These are phyloP conservation scores for Pseudomyrmex cubaensis DNA, from an alignment of 1,140 invertebrate genomes.

Conservation along the genomic window DNA sequence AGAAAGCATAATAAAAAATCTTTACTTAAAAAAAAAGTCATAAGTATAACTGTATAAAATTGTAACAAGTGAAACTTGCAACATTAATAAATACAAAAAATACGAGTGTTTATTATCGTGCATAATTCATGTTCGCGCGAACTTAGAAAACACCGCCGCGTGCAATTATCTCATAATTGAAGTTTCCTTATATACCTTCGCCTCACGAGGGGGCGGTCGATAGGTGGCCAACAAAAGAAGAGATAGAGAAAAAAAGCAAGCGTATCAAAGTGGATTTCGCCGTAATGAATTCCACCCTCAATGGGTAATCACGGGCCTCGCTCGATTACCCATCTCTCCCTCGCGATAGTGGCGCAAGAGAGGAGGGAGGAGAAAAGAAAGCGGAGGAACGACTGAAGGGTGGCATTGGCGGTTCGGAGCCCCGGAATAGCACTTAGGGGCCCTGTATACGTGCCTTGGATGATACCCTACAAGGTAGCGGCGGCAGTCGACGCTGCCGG, in stretches of 20 bases:
- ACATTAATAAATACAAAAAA: not conserved
- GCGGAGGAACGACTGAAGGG: slow-evolving; percentile 56
- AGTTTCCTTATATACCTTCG: slow-evolving; percentile 40
- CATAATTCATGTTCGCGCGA: not conserved
- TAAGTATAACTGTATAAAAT: no score
- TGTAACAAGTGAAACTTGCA: no score
- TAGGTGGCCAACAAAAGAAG: not conserved
- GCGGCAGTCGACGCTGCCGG: slow-evolving; percentile 71
- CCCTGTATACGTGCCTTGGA: slow-evolving; percentile 74
- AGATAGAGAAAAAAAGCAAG: not conserved
- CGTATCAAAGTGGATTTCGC: slow-evolving; percentile 74
- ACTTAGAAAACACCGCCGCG: not conserved
- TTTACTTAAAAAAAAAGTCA: no score
- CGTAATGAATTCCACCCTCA: slow-evolving; percentile 81
- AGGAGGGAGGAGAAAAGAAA: slow-evolving; percentile 21
- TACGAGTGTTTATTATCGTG: not conserved
- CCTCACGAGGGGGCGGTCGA: not conserved
- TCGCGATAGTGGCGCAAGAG: slow-evolving; percentile 48
- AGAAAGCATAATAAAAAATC: not conserved
- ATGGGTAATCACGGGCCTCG: slow-evolving; percentile 76
- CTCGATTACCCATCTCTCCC: slow-evolving; percentile 66
- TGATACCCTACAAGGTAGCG: slow-evolving; percentile 78
- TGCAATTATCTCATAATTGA: slow-evolving; percentile 72
- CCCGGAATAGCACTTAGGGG: slow-evolving; percentile 77
- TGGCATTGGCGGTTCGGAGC: slow-evolving; percentile 64